A percentile compares a stretch with the other conserved stretches of the same genome.
phyloP scores from a whole-genome alignment of 2,888 invertebrate genomes.

The Sepioteuthis lessoniana region DNA sequence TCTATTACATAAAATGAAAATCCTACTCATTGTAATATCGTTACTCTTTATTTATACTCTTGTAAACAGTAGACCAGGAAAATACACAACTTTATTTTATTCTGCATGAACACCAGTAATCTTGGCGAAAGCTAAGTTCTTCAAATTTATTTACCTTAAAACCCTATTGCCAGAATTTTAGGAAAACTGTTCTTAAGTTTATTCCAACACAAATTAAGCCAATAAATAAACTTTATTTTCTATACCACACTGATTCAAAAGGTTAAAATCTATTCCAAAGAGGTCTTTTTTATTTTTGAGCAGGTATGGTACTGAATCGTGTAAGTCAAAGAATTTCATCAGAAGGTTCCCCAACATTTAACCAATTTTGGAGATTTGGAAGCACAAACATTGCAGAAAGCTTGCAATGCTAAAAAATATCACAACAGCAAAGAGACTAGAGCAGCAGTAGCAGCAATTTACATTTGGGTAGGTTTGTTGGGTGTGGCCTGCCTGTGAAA shows the following conservation, averaged over 20 bases:
- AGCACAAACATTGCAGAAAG: background rate
- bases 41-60: no score
- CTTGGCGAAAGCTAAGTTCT: no score
- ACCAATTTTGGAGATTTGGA: constrained; percentile 10
- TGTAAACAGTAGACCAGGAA: no score
- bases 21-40: no score
- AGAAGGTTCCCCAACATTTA: background rate
- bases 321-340: background rate
- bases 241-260: background rate
- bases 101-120: no score
- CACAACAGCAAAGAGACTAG: background rate
- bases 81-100: no score
- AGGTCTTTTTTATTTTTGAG: background rate
- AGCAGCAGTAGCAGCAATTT: background rate
- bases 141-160: no score
- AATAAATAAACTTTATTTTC: background rate
- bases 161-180: no score
- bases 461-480: background rate
- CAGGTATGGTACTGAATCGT: background rate
- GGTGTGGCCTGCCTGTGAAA: background rate
- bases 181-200: no score
- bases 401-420: background rate
- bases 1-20: no score
- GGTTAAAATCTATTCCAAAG: background rate
- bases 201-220: no score